Evolutionary conservation across 2,797 vertebrate genomes (phyloP), one percentile per base, ranked within the genome.

Genomic region (Gephyroberyx darwinii): DNA sequence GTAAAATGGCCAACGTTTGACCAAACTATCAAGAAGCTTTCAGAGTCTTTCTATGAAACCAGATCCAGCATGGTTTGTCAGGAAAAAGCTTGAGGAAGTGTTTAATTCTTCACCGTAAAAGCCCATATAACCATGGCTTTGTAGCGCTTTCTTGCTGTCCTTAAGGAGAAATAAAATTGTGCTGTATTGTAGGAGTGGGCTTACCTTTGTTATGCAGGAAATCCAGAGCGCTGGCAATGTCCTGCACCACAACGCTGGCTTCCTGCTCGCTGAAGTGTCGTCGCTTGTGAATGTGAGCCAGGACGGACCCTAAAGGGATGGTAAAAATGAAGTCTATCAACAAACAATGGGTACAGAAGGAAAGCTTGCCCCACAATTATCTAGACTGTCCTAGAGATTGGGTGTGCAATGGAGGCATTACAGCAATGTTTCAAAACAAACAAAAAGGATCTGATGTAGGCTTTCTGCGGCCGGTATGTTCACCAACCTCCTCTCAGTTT

Each of bases 201-300:
- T 71, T 88, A 97, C 98, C 98, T 93, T 99, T 99, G 91, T 98
- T 98, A 90, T 99, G 98, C 90, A 99, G 93, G 78, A 97, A 99
- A 88, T 99, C 93, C 77, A 99, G 92, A 69, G 98, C 97, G 0
- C 96, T 97, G 80, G 97, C 96, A 17, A 99, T 98, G 81, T 99
- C 96, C 91, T 91, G 95, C 86, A 99, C 98, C 65, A 99, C 96
- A 92, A 96, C 92, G 41, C 97, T 95, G 77, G 97, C 96, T 93
- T 98, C 97, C 90, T 96, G 94, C 86, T 99, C 98, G 0, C 95
- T 96, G 91, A 99, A 99, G 93, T 97, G 96, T 65, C 95, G 93
- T 75, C 96, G 93, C 82, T 93, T 95, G 86, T 99, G 97, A 91
- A 98, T 98, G 84, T 98, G 98, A 66, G 93, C 96, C 92, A 99